Evolutionary conservation across 2,888 invertebrate genomes (phyloP).

Genomic region (Yponomeuta cagnagella): DNA sequence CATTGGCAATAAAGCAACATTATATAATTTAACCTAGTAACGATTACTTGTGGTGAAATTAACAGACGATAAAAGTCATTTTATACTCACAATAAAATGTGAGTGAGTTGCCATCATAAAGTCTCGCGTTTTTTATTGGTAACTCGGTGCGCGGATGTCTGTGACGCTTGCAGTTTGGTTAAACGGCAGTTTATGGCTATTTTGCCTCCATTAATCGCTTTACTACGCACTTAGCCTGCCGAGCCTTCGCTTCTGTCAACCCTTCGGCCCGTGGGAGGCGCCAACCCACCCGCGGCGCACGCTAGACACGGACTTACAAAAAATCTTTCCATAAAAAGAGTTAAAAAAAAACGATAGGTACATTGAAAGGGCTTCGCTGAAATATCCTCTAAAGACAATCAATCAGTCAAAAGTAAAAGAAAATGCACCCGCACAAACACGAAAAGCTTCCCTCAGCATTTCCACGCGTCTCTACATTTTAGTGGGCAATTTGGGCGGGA

Average conservation of each 20-base stretch:
- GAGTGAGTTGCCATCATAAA: conserved; percentile 76
- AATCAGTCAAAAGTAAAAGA: neutral
- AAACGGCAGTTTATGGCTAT: conserved; percentile 75
- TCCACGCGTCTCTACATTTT: conserved; percentile 7
- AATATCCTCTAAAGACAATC: neutral
- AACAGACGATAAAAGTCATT: conserved; percentile 76
- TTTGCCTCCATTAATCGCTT: conserved; percentile 75
- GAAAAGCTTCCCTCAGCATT: conserved; percentile 3
- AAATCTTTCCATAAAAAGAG: neutral
- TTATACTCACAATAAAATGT: conserved; percentile 76
- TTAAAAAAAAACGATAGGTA: neutral
- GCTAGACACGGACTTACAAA: neutral
- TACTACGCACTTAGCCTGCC: conserved; percentile 58
- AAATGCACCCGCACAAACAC: neutral
- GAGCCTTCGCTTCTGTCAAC: conserved; percentile 53
- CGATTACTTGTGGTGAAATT: conserved; percentile 75
- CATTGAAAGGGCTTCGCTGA: neutral
- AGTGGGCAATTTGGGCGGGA: conserved; percentile 22
- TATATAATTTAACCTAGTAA: conserved; percentile 66
- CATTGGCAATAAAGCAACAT: conserved; percentile 57
- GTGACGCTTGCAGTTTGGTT: conserved; percentile 75
- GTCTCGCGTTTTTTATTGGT: conserved; percentile 75
- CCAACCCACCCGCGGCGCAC: neutral
- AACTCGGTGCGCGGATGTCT: conserved; percentile 55
- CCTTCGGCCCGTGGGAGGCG: conserved; percentile 33